phyloP scores from a whole-genome alignment of 2,888 invertebrate genomes.

The Heteromurus nitidus region DNA sequence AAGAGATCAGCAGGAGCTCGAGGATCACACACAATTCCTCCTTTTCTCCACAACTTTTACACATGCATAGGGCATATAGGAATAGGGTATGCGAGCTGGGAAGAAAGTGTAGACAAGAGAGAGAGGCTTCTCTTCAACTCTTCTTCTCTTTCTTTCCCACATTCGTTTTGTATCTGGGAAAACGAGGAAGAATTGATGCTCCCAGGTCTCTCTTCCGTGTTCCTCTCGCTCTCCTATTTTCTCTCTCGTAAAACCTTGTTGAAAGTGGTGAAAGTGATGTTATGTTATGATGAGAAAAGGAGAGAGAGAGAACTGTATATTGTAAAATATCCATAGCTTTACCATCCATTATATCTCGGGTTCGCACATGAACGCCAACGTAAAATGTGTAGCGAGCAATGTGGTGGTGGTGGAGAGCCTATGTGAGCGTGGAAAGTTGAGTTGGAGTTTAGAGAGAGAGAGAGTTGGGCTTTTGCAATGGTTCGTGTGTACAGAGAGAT shows the following conservation, averaged over 20 bases:
- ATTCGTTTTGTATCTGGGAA: too few relatives aligned
- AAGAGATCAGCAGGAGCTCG: constrained; percentile 26
- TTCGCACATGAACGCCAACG: constrained; percentile 12
- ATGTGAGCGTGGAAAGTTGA: too few relatives aligned
- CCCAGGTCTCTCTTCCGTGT: neutral
- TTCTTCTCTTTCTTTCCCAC: constrained; percentile 10
- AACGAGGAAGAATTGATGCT: too few relatives aligned
- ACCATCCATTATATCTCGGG: constrained; percentile 4
- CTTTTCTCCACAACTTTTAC: neutral
- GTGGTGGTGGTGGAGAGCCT: neutral
- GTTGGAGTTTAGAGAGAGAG: too few relatives aligned
- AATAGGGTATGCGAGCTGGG: neutral
- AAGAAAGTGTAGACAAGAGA: neutral
- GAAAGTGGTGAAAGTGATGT: constrained; percentile 56
- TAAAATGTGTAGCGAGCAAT: neutral
- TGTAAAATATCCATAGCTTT: constrained; percentile 2
- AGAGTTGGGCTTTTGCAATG: too few relatives aligned
- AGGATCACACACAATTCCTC: neutral
- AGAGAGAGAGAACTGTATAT: constrained; percentile 17
- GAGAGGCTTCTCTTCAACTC: constrained; percentile 14
- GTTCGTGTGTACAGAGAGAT: too few relatives aligned
- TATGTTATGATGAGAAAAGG: constrained; percentile 26
- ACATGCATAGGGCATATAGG: neutral
- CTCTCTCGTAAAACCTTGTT: too few relatives aligned
- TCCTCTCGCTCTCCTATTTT: neutral